Conservation (phyloP, 2,797 vertebrate species). For the Gambelia wislizenii region DNA sequence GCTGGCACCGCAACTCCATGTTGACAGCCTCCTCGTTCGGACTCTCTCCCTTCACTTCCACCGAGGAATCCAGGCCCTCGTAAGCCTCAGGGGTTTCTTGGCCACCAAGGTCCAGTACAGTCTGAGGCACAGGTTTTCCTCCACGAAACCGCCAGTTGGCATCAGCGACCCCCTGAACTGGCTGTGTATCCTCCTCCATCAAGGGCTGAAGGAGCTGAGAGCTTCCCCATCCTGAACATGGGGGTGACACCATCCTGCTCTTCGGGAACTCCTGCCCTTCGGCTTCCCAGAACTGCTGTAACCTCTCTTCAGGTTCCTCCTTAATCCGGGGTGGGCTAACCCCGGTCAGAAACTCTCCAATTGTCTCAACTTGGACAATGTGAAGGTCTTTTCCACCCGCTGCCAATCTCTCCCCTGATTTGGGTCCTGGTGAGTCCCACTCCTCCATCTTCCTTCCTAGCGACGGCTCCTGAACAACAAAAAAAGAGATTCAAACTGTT, state of each 20-base stretch:
- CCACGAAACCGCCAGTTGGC: neutral
- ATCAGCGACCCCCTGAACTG: neutral
- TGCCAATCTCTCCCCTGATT: neutral
- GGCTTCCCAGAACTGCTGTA: neutral
- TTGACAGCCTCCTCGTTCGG: neutral
- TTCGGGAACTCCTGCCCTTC: neutral
- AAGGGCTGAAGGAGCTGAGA: neutral
- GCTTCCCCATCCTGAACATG: neutral
- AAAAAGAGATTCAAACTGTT: neutral
- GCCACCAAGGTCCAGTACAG: neutral
- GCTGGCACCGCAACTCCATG: constrained; percentile 8
- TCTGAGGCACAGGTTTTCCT: neutral
- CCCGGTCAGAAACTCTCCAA: neutral
- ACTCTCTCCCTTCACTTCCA: constrained; percentile 21
- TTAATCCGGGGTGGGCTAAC: constrained; percentile 4
- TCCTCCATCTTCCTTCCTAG: constrained; percentile 15
- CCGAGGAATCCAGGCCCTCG: neutral
- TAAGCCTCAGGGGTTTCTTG: neutral
- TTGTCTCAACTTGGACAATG: neutral
- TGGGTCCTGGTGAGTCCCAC: no score
- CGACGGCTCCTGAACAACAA: neutral
- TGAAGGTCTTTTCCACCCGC: neutral
- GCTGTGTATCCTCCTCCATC: neutral
- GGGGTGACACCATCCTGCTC: neutral
- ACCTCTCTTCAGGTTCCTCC: constrained; percentile 24